These are phyloP conservation scores for Riptortus pedestris DNA, from an alignment of 1,140 invertebrate species.

Conservation along the genomic window DNA sequence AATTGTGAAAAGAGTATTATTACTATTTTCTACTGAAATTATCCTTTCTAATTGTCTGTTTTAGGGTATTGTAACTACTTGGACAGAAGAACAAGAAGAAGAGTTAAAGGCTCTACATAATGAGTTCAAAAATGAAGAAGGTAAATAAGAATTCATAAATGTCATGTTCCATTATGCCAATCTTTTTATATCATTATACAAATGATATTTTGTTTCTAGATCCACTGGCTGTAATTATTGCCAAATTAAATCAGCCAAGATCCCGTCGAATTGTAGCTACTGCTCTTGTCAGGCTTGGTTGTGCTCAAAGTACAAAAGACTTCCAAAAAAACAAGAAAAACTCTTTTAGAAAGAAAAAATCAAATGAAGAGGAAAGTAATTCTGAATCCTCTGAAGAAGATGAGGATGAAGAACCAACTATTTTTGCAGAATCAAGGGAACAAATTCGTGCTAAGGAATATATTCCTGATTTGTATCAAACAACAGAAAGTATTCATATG, in stretches of 20 bases:
- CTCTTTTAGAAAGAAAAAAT: background rate
- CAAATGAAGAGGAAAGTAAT: background rate
- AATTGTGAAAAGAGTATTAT: too few relatives aligned
- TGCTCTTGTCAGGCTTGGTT: background rate
- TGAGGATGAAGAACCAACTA: background rate
- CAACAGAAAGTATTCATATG: background rate
- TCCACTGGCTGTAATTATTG: background rate
- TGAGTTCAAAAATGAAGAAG: slow-evolving; percentile 16
- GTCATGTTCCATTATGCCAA: too few relatives aligned
- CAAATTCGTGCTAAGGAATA: background rate
- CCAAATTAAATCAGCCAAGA: background rate
- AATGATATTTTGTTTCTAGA: background rate
- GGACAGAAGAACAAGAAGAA: slow-evolving; percentile 22
- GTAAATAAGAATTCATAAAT: background rate
- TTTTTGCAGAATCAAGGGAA: background rate
- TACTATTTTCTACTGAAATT: too few relatives aligned
- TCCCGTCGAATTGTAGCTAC: background rate
- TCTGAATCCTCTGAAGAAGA: background rate
- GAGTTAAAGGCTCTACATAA: slow-evolving; percentile 22
- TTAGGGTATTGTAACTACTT: slow-evolving; percentile 18
- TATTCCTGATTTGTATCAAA: background rate
- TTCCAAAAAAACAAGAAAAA: background rate
- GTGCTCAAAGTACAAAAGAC: background rate
- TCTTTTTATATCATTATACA: too few relatives aligned
- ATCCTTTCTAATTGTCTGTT: too few relatives aligned